Base-by-base conservation (phyloP, 2,888 invertebrate genomes). In the Linnaemya vulpina region DNA sequence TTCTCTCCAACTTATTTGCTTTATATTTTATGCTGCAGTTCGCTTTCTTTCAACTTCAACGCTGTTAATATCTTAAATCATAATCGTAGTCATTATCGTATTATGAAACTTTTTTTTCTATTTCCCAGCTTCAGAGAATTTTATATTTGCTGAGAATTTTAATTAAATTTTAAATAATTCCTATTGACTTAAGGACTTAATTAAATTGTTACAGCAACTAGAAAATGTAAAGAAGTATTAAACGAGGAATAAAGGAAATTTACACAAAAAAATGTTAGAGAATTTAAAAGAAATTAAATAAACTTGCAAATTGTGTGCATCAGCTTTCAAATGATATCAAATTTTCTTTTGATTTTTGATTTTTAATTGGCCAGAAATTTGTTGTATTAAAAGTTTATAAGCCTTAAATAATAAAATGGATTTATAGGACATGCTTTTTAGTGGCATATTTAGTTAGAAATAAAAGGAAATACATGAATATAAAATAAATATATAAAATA, bases 81-180 rank as follows among this genome's bases (percentile, higher is more conserved):
- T 79, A 73, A 79, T 79, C 71, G 53, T 17, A 20, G 30, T 73
- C 63, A 79, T 79, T 79, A 79, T 79, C 71, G 40, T 65, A 65
- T 80, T 79, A 79, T 17, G 17, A 49, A 25, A 35, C 11, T 25
- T 60, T 58, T 55, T 58, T 55, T 43, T 55, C 58, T 65, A 40
- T 58, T 55, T 43, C 46, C 58, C 58, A 40, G 17, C 35, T 60
- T 30, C 11, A 17, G 20, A n/a, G 0, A 46, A 49, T 70, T 13
- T 76, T 63, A 1, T 60, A 62, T 73, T 58, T 58, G 35, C 55
- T 17, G 55, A 73, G 53, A 65, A 55, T 70, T 80, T 84, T 84
- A 84, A 84, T 84, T 84, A 84, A 84, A 84, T 80, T 80, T 84
- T 53, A 71, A 75, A 46, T 76, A 84, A 84, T 80, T 84, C 75